Percentiles rank a stretch among this genome's conserved stretches.
Conservation (phyloP, 1,140 invertebrate genomes). For the Sesamia nonagrioides region DNA sequence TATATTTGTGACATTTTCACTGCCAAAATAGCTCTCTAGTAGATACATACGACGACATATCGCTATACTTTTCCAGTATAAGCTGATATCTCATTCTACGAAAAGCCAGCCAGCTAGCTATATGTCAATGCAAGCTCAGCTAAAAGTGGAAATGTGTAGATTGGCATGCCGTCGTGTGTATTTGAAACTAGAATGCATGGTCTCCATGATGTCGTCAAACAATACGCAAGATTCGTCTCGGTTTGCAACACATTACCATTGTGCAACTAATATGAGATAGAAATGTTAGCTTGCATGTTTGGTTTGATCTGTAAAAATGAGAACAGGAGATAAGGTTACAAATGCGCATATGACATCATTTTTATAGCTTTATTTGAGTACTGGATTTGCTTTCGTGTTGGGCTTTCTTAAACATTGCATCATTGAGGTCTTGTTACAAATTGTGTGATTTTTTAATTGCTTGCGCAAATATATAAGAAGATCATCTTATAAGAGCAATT, state of each 20-base stretch:
- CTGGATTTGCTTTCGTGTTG: conserved; percentile 20
- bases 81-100: too few species aligned
- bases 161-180: too few species aligned
- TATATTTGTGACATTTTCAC: conserved; percentile 10
- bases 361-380: conserved; percentile 17
- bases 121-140: too few species aligned
- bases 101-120: too few species aligned
- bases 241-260: conserved; percentile 69
- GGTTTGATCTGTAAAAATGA: conserved; percentile 41
- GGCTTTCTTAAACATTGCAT: conserved; percentile 10
- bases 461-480: not conserved
- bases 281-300: conserved; percentile 51
- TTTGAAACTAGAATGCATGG: conserved; percentile 45
- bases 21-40: conserved; percentile 11
- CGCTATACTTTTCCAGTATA: too few species aligned
- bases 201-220: conserved; percentile 70
- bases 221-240: conserved; percentile 67
- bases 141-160: too few species aligned
- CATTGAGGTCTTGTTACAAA: conserved; percentile 7
- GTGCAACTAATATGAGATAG: conserved; percentile 63
- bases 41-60: too few species aligned
- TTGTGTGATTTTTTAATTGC: not conserved
- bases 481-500: not conserved
- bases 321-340: conserved; percentile 43
- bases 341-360: conserved; percentile 19